Percentiles rank a stretch among this genome's conserved stretches.
phyloP scores from a whole-genome alignment of 2,888 invertebrate species.

The Liopterus haemorrhoidalis region DNA sequence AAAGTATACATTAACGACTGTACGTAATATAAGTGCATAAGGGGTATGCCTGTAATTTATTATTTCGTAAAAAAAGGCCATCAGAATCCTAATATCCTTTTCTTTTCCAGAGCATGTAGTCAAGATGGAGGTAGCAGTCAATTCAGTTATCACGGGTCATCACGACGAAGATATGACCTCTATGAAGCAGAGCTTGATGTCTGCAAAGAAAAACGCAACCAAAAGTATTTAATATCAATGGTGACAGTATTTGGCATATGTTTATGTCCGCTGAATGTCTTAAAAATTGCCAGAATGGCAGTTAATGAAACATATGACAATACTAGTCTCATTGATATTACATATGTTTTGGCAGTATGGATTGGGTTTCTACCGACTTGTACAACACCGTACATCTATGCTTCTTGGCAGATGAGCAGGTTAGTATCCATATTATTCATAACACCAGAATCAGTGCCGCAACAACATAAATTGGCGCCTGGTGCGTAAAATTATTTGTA shows the following conservation, averaged over 20 bases:
- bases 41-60: too few relatives aligned
- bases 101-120: too few relatives aligned
- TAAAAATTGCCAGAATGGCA: conserved; percentile 56
- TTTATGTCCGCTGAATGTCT: conserved; percentile 60
- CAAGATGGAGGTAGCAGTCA: too few relatives aligned
- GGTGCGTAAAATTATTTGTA: too few relatives aligned
- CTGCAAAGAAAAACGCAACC: conserved; percentile 58
- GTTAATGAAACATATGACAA: conserved; percentile 65
- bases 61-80: too few relatives aligned
- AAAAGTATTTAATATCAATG: conserved; percentile 62
- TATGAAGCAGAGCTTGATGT: conserved; percentile 54
- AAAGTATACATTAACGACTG: too few relatives aligned
- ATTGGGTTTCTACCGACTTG: conserved; percentile 63
- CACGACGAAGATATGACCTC: conserved; percentile 46
- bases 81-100: too few relatives aligned
- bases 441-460: background rate
- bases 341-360: conserved; percentile 64
- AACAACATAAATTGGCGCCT: too few relatives aligned
- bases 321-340: conserved; percentile 60
- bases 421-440: conserved; percentile 39
- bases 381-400: conserved; percentile 59
- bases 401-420: conserved; percentile 60
- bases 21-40: too few relatives aligned
- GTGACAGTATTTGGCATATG: conserved; percentile 60
- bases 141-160: too few relatives aligned